phyloP scores from a whole-genome alignment of 2,113 vertebrate species.

The Columba livia region DNA sequence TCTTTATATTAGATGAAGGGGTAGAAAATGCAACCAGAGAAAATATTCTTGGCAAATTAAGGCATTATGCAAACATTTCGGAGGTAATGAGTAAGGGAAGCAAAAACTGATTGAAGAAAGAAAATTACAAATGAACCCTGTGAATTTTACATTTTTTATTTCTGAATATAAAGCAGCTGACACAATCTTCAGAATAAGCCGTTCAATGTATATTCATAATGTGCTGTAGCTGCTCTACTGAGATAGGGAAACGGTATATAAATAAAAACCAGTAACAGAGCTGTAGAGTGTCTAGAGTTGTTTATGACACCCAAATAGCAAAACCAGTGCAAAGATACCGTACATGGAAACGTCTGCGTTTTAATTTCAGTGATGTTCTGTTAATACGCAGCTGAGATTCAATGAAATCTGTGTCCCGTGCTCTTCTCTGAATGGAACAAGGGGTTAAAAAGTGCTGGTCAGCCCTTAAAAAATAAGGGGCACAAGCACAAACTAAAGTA shows the following conservation, averaged over 20 bases:
- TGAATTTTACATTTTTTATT: not conserved
- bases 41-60: not conserved
- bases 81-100: not conserved
- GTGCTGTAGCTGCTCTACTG: not conserved
- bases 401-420: not conserved
- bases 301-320: not conserved
- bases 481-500: not conserved
- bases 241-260: not conserved
- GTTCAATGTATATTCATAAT: not conserved
- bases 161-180: not conserved
- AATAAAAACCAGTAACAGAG: not conserved
- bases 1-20: not conserved
- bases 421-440: not conserved
- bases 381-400: not conserved
- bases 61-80: not conserved
- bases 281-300: not conserved
- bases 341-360: not conserved
- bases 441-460: not conserved
- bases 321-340: not conserved
- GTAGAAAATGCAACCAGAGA: not conserved
- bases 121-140: not conserved
- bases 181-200: not conserved
- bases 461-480: not conserved
- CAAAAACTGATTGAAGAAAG: not conserved
- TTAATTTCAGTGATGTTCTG: not conserved